Percentiles rank a stretch among this genome's conserved stretches.
Evolutionary conservation across 2,888 invertebrate genomes (phyloP).

Genomic region (Zhengitettix transpicula): DNA sequence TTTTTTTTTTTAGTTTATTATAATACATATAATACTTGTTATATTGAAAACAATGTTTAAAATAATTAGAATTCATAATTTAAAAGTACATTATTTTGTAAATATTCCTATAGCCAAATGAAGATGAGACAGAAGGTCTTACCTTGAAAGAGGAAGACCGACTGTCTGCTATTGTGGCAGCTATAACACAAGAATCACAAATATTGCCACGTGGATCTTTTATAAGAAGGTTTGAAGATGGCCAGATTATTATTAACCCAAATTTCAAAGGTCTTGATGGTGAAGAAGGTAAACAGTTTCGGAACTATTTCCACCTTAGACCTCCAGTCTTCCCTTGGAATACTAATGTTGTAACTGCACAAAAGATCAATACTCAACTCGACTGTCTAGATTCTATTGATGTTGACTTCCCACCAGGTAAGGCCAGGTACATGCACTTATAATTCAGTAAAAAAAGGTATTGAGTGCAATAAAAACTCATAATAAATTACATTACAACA

Average conservation of each 20-base stretch:
- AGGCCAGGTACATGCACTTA: not conserved
- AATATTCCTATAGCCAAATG: too few species aligned
- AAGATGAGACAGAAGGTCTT: not conserved
- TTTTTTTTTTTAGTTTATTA: too few species aligned
- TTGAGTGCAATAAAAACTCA: too few species aligned
- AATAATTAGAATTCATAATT: too few species aligned
- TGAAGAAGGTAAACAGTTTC: constrained; percentile 48
- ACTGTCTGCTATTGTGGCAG: constrained; percentile 50
- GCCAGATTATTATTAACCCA: constrained; percentile 1
- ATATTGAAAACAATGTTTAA: too few species aligned
- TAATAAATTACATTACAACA: too few species aligned
- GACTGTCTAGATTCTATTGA: constrained; percentile 77
- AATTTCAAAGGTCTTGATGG: constrained; percentile 22
- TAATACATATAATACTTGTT: too few species aligned
- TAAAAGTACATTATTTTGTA: too few species aligned
- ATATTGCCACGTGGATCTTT: constrained; percentile 65
- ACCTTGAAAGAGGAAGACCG: constrained; percentile 59
- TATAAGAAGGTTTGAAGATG: constrained; percentile 21
- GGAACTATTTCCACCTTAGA: constrained; percentile 62
- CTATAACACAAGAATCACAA: constrained; percentile 56
- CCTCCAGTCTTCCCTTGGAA: constrained; percentile 53
- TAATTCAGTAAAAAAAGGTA: too few species aligned
- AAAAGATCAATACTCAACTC: constrained; percentile 68
- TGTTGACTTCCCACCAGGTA: constrained; percentile 56
- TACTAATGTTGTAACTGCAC: constrained; percentile 54